Evolutionary conservation across 2,113 vertebrate species (phyloP).

Genomic region (Channa argus): DNA sequence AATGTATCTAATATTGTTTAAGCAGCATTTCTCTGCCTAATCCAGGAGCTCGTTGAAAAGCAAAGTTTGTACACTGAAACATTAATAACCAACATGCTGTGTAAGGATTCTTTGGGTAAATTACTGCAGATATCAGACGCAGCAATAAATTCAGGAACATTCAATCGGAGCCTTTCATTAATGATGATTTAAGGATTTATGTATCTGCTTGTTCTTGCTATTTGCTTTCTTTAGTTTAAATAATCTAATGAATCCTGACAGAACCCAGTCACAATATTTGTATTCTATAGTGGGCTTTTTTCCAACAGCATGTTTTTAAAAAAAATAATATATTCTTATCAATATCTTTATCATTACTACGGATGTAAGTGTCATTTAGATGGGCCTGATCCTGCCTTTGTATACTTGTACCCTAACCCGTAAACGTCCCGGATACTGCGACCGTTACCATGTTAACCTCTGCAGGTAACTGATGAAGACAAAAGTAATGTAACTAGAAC

Average conservation of each 20-base stretch:
- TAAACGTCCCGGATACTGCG: no score
- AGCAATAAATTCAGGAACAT: not conserved
- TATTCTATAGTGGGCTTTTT: not conserved
- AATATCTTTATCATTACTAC: no score
- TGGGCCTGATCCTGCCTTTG: no score
- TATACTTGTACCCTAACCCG: no score
- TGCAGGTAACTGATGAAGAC: no score
- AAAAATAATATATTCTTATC: no score
- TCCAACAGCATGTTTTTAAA: not conserved
- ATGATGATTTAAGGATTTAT: constrained; percentile 5
- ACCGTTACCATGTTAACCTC: no score
- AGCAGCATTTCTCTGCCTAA: not conserved
- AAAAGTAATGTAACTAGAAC: no score
- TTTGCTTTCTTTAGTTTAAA: constrained; percentile 15
- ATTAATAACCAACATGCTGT: not conserved
- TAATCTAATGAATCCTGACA: constrained; percentile 26
- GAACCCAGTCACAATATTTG: no score
- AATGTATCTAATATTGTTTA: not conserved
- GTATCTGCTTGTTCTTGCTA: constrained; percentile 1
- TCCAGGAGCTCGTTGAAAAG: not conserved
- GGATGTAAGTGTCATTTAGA: no score
- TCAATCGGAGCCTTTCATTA: not conserved
- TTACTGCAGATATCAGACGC: not conserved
- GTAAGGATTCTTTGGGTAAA: not conserved
- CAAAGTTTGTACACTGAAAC: not conserved